Evolutionary conservation across 2,113 vertebrate species (phyloP), one percentile per base, ranked within the genome.

Genomic region (Trinectes maculatus): DNA sequence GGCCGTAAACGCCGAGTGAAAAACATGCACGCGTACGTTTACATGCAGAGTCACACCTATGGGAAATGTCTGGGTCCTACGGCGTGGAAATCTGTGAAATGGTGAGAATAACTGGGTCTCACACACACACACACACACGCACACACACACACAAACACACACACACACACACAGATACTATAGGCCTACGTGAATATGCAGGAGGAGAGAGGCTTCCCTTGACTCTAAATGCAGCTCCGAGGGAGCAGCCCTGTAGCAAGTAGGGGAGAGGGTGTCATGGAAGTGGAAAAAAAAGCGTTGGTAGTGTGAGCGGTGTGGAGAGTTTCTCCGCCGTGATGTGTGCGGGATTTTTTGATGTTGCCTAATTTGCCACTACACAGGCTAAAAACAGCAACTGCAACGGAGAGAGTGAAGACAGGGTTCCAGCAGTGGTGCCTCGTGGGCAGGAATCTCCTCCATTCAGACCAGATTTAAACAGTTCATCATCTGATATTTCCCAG

Each of bases 241-340:
- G 84, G 85, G 74, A 86, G 86, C 74, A 82, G 83, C 87, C 77
- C 56, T 11, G 8, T 67, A 64, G 55, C 62, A 61, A 33, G 29
- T 40, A 58, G 56, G 22, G 70, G 48, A 51, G 53, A 69, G 11
- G 60, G 64, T 76, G 55, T 55, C 22, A 39, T 48, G n/a, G 48
- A 77, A 52, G 83, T 83, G 80, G n/a, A 72, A 79, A 77, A 73
- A 57, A 47, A 77, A 78, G 69, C 66, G 65, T 44, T 51, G 58
- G 52, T 46, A 56, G 74, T 59, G 77, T 42, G 55, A 71, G 57
- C 43, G 46, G 74, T 57, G 73, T 66, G 26, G 40, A 48, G 26
- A 73, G 65, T 58, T 76, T 72, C 55, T 44, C 46, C 7, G 60
- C 48, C 73, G 59, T 16, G 33, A 44, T 21, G 21, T 44, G 49